phyloP scores from a whole-genome alignment of 2,888 invertebrate species.

The Leptinotarsa haldemani region DNA sequence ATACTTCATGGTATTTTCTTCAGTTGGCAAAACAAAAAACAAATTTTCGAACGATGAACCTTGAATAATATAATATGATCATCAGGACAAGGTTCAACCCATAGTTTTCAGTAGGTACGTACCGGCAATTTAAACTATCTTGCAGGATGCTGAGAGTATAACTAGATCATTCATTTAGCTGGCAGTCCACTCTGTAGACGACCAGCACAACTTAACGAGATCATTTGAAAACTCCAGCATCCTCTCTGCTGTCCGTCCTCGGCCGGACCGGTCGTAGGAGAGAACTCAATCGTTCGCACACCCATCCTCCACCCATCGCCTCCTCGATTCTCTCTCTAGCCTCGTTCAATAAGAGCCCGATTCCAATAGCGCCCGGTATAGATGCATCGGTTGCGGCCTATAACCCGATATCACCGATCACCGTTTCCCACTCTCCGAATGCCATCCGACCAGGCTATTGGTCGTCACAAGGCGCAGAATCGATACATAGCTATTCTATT shows the following conservation, averaged over 20 bases:
- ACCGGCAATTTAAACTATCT: no score
- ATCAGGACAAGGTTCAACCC: no score
- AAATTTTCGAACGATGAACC: no score
- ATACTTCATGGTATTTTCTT: no score
- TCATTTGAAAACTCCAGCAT: background rate
- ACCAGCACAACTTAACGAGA: no score
- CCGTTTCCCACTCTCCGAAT: slow-evolving; percentile 44
- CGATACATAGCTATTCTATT: slow-evolving; percentile 69
- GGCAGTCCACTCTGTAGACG: no score
- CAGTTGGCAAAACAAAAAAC: no score
- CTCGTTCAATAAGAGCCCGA: slow-evolving; percentile 45
- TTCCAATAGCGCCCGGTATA: slow-evolving; percentile 53
- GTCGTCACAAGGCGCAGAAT: slow-evolving; percentile 71
- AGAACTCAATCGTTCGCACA: slow-evolving; percentile 46
- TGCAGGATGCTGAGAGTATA: no score
- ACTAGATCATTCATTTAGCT: no score
- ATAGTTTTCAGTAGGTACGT: no score
- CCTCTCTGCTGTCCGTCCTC: slow-evolving; percentile 6
- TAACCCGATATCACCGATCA: slow-evolving; percentile 61
- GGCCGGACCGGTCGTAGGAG: slow-evolving; percentile 25
- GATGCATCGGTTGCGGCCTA: slow-evolving; percentile 60
- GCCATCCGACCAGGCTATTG: slow-evolving; percentile 64
- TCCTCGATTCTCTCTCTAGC: slow-evolving; percentile 31
- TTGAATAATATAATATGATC: no score
- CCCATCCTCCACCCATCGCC: slow-evolving; percentile 38